Percentiles rank a stretch among this genome's conserved stretches.
phyloP scores from a whole-genome alignment of 1,140 invertebrate genomes.

The Araneus ventricosus region DNA sequence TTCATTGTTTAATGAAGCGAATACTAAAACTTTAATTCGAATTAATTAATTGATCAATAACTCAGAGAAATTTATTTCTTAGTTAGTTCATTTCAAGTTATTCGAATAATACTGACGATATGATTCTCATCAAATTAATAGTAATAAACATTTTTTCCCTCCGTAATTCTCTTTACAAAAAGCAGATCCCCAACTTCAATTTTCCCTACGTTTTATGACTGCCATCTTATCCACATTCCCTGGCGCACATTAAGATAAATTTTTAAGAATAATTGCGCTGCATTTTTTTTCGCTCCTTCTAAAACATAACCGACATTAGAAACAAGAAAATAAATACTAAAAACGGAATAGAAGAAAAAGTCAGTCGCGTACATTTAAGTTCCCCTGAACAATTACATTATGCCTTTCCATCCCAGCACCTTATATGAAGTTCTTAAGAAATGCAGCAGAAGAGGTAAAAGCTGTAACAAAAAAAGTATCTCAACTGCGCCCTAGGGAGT shows the following conservation, averaged over 20 bases:
- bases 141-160: too few species aligned
- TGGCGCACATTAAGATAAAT: conserved; percentile 7
- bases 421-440: conserved; percentile 25
- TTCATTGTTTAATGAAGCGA: too few species aligned
- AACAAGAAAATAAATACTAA: conserved; percentile 15
- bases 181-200: not conserved
- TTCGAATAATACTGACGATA: too few species aligned
- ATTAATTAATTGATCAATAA: too few species aligned
- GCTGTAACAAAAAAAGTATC: conserved; percentile 35
- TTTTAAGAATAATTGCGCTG: not conserved
- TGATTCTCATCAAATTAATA: too few species aligned
- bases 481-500: conserved; percentile 62
- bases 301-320: conserved; percentile 28
- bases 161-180: not conserved
- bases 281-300: not conserved
- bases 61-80: too few species aligned
- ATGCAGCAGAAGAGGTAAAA: conserved; percentile 26
- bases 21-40: too few species aligned
- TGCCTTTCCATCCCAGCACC: not conserved
- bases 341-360: not conserved
- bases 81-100: too few species aligned
- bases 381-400: conserved; percentile 52
- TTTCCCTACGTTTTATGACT: not conserved
- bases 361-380: conserved; percentile 1
- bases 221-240: not conserved